Conservation (phyloP, 2,888 invertebrate species). For the Sesia bembeciformis region DNA sequence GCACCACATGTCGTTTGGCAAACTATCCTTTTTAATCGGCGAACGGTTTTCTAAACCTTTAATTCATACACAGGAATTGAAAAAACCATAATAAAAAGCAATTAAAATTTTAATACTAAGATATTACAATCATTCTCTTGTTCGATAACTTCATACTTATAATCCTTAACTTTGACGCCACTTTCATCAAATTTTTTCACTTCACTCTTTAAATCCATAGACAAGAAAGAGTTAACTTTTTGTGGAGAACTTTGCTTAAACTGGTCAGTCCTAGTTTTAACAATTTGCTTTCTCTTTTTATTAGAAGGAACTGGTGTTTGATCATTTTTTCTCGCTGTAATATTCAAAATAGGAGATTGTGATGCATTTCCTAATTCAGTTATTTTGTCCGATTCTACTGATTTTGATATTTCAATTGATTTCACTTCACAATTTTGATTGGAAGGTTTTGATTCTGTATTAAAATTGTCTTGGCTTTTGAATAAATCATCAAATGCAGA, state of each 20-base stretch:
- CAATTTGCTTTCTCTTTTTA: slow-evolving; percentile 19
- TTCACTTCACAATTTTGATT: too few relatives aligned
- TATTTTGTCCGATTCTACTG: background rate
- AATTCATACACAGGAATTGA: too few relatives aligned
- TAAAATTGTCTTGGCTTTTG: background rate
- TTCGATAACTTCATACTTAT: slow-evolving; percentile 50
- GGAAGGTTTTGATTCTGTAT: too few relatives aligned
- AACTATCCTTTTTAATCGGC: too few relatives aligned
- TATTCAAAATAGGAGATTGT: background rate
- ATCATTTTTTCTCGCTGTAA: background rate
- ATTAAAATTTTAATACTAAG: slow-evolving; percentile 44
- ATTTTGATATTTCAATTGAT: background rate
- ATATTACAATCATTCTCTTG: slow-evolving; percentile 58
- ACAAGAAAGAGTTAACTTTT: background rate
- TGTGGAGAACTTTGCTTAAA: slow-evolving; percentile 24
- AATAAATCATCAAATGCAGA: background rate
- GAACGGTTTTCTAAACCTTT: too few relatives aligned
- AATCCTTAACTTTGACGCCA: slow-evolving; percentile 13
- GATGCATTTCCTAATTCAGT: background rate
- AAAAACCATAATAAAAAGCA: background rate
- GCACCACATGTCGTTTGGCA: too few relatives aligned
- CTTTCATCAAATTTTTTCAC: background rate
- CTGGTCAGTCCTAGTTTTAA: slow-evolving; percentile 46
- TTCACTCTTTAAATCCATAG: background rate
- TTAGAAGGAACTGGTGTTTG: background rate